phyloP scores from a whole-genome alignment of 2,888 invertebrate species.

The Choreutis nemorana region DNA sequence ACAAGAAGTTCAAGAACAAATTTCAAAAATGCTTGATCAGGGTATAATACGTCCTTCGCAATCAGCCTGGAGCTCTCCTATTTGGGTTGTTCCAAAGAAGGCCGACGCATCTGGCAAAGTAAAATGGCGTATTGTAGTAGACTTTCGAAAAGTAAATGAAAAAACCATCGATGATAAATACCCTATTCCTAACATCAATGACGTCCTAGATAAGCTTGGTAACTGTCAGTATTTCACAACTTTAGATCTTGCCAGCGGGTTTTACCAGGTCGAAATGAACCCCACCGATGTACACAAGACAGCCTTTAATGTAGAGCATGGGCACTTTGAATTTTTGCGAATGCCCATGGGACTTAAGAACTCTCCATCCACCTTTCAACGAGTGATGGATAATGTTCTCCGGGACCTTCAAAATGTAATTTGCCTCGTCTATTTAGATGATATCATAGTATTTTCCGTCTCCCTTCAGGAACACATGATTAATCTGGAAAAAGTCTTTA shows the following conservation, averaged over 20 bases:
- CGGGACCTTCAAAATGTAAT: constrained; percentile 12
- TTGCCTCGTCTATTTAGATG: constrained; percentile 19
- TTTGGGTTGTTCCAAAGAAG: too few relatives aligned
- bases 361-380: constrained; percentile 18
- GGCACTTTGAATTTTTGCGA: constrained; percentile 13
- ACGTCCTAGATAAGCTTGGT: constrained; percentile 4
- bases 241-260: constrained; percentile 17
- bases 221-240: constrained; percentile 13
- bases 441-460: constrained; percentile 18
- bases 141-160: not conserved
- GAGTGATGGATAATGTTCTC: constrained; percentile 19
- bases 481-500: constrained; percentile 15
- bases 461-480: too few relatives aligned
- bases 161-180: not conserved
- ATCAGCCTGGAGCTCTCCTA: not conserved
- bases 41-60: constrained; percentile 2
- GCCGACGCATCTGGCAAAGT: not conserved
- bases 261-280: constrained; percentile 17
- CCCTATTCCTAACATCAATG: not conserved
- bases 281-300: constrained; percentile 17
- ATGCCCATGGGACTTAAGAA: constrained; percentile 18
- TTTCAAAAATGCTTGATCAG: constrained; percentile 3
- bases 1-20: constrained; percentile 9
- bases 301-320: constrained; percentile 17
- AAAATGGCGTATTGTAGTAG: not conserved